Evolutionary conservation across 2,797 vertebrate species (phyloP), one percentile per base, ranked within the genome.

Genomic region (Dendrocincla tyrannina): DNA sequence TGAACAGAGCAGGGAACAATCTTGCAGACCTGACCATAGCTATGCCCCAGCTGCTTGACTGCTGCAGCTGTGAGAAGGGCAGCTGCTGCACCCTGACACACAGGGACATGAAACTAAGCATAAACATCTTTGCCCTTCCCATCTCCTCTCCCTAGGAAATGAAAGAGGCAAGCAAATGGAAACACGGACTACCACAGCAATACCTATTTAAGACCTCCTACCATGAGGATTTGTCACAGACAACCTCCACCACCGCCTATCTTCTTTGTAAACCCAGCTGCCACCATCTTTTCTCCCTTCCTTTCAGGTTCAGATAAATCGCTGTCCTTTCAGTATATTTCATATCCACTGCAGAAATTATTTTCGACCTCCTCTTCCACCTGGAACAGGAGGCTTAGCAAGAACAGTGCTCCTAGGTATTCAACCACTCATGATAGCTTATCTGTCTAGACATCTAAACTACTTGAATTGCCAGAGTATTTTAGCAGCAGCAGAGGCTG

Each of bases 371-470:
- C 16, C 10, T 22, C 14, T 85, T 88, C 35, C 49, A 95, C 44
- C 42, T 74, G 46, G 42, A 93, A 66, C 22, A 66, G 42, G 49
- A 74, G 13, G 42, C 16, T 80, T 37, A 6, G 3, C 17, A n/a
- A 77, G 33, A 82, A 44, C 24, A 79, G 22, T 3, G 1, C 50
- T 84, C 62, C 46, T 19, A 6, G 17, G 15, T 66, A 74, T 86
- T 76, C 77, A 84, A 3, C 42, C 50, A 23, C 59, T 93, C 59
- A 60, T 7, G 7, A 53, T 4, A 80, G 20, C 19, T 79, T 85
- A 85, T 85, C 92, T 77, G 59, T 87, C 92, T 87, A 82, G 85
- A 89, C 66, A 83, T 68, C 81, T 77, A 37, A 94, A 85, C 37
- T 35, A n/a, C 23, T 24, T 11, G 18, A 42, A 66, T 2, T 60